Base-by-base conservation (phyloP, 1,140 invertebrate genomes). In the Pomacea maculata region DNA sequence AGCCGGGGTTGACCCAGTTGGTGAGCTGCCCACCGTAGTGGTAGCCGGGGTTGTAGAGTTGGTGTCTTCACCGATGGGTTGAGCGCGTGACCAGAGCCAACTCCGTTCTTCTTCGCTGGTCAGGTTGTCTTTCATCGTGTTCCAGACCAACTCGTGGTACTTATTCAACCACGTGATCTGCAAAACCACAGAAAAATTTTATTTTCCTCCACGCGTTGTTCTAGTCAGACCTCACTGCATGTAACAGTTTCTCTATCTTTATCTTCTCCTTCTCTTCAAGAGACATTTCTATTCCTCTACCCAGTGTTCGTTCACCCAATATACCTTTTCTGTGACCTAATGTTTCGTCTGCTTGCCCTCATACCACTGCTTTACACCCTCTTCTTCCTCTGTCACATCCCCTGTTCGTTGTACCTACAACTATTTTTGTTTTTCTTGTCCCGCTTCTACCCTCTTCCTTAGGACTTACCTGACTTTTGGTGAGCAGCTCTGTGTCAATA, bases 401-500 rank as follows among this genome's bases (percentile, higher is more conserved):
- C 34, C 34, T 45, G 34, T 6, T 4, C 3, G 34, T 6, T 45
- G 34, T 45, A 6, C 34, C 34, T 45, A 45, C 34, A 45, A 45
- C 34, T 45, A 4, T 6, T 45, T 45, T 45, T 45, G 34, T 45
- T 45, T 45, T 45, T 34, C 64, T 34, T 19, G 63, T 19, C 63
- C 15, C 17, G 11, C 17, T 55, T 21, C 54, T 45, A 12, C 3
- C 8, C 29, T 63, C 34, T 52, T 67, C 52, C 17, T 29, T 10
- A 29, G n/a, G 25, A 80, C 75, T 83, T 81, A 91, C 89, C 93
- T 99, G 97, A 83, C 93, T 91, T 54, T 94, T 91, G n/a, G 93
- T 95, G 7, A 99, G 92, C 72, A 99, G 88, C 25, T 94, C 92
- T 54, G 94, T 92, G 79, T 96, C 93, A 68, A 99, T 93, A 88